Conservation (phyloP, 2,797 vertebrate species). For the Sternarchorhynchus goeldii region DNA sequence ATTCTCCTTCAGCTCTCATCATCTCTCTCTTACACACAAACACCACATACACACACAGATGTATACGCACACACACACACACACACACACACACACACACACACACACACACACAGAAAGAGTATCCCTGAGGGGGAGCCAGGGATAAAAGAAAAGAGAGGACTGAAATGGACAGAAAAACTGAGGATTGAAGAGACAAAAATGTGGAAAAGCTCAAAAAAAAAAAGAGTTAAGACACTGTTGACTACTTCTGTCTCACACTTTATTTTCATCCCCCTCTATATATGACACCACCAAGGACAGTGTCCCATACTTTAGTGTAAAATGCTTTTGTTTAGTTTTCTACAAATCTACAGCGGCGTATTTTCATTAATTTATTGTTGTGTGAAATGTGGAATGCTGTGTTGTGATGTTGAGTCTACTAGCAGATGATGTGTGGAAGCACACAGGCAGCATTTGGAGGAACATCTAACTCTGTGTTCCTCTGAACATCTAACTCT, state of each 20-base stretch:
- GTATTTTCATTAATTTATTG: constrained; percentile 54
- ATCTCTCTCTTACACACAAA: constrained; percentile 11
- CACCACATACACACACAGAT: not conserved
- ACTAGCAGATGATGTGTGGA: constrained; percentile 44
- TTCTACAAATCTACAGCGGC: constrained; percentile 25
- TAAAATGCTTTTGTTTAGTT: constrained; percentile 13
- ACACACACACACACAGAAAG: constrained; percentile 9
- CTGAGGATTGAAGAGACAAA: not conserved
- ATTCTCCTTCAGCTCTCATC: constrained; percentile 32
- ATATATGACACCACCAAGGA: constrained; percentile 14
- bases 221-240: not conserved
- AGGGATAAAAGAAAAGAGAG: constrained; percentile 4
- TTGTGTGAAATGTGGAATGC: constrained; percentile 5
- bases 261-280: not conserved
- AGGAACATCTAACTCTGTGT: constrained; percentile 20
- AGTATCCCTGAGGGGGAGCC: constrained; percentile 16
- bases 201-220: not conserved
- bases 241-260: constrained; percentile 11
- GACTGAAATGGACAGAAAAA: constrained; percentile 1
- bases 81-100: constrained; percentile 1
- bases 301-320: not conserved
- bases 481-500: too few relatives aligned
- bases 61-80: constrained; percentile 4
- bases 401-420: constrained; percentile 28
- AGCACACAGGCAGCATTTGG: not conserved